A percentile compares a stretch with the other conserved stretches of the same genome.
phyloP scores from a whole-genome alignment of 1,140 invertebrate genomes.

The Ostrea edulis region DNA sequence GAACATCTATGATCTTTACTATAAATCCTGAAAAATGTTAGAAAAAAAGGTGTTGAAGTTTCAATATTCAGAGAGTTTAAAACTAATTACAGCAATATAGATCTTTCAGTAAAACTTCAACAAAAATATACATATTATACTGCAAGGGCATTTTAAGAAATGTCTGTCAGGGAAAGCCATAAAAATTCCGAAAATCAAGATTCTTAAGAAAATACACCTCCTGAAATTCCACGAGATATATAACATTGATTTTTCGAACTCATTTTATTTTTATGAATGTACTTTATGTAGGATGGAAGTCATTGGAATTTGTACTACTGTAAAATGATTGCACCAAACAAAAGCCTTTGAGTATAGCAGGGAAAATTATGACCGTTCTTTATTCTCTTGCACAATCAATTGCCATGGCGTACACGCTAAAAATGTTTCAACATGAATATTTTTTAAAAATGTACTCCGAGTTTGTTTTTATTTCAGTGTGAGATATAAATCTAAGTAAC shows the following conservation, averaged over 20 bases:
- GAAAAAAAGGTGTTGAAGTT: too few relatives aligned
- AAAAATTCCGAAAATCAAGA: neutral
- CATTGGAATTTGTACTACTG: neutral
- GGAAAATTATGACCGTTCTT: neutral
- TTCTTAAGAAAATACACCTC: neutral
- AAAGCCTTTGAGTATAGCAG: too few relatives aligned
- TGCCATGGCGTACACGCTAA: neutral
- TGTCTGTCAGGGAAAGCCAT: neutral
- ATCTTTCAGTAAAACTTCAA: too few relatives aligned
- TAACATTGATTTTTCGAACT: neutral
- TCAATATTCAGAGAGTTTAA: too few relatives aligned
- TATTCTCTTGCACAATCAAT: neutral
- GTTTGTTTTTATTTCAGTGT: constrained; percentile 1
- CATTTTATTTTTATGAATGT: neutral
- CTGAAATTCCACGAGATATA: neutral
- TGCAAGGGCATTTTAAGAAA: too few relatives aligned
- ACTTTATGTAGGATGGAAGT: neutral
- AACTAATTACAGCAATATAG: too few relatives aligned
- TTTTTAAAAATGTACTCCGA: neutral
- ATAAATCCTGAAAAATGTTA: too few relatives aligned
- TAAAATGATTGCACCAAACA: neutral
- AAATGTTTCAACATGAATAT: neutral
- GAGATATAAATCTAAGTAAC: neutral
- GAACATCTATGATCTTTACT: too few relatives aligned
- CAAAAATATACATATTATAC: too few relatives aligned